Conservation (phyloP, 2,113 vertebrate genomes). For the Brienomyrus longianalis region DNA sequence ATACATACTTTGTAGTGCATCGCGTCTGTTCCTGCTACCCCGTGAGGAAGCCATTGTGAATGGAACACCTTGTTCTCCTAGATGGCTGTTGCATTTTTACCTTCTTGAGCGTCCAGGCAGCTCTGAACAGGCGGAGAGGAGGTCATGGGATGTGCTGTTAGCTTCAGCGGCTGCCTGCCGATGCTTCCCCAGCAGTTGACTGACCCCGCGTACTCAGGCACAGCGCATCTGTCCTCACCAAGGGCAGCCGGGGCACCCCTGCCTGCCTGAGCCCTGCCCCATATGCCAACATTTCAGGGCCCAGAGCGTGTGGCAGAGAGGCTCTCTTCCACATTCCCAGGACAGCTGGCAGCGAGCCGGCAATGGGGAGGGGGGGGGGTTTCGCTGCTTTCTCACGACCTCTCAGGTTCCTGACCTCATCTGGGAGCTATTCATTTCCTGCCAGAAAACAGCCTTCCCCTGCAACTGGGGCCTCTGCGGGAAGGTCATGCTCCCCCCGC, state of each 20-base stretch:
- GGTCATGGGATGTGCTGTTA: neutral
- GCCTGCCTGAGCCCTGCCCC: conserved; percentile 42
- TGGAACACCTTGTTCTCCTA: neutral
- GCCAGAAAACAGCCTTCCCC: conserved; percentile 91
- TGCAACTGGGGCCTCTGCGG: conserved; percentile 66
- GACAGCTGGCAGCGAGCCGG: conserved; percentile 87
- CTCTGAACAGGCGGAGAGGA: neutral
- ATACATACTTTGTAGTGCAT: neutral
- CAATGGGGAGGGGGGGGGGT: conserved; percentile 73
- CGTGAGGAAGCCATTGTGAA: neutral
- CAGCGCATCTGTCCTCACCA: conserved; percentile 23
- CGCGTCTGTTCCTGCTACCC: neutral
- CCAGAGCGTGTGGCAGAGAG: conserved; percentile 81
- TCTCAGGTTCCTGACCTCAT: conserved; percentile 96
- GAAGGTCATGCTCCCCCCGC: conserved; percentile 57
- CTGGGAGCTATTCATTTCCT: conserved; percentile 99
- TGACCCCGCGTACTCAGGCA: conserved; percentile 9
- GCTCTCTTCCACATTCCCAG: conserved; percentile 71
- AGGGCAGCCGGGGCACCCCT: conserved; percentile 14
- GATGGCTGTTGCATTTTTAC: neutral
- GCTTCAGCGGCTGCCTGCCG: neutral
- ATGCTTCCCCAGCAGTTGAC: neutral
- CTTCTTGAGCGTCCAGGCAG: neutral
- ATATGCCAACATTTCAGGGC: conserved; percentile 57
- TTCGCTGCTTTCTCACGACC: conserved; percentile 97